Evolutionary conservation across 2,888 invertebrate species (phyloP).

Genomic region (Prionchulus punctatus): DNA sequence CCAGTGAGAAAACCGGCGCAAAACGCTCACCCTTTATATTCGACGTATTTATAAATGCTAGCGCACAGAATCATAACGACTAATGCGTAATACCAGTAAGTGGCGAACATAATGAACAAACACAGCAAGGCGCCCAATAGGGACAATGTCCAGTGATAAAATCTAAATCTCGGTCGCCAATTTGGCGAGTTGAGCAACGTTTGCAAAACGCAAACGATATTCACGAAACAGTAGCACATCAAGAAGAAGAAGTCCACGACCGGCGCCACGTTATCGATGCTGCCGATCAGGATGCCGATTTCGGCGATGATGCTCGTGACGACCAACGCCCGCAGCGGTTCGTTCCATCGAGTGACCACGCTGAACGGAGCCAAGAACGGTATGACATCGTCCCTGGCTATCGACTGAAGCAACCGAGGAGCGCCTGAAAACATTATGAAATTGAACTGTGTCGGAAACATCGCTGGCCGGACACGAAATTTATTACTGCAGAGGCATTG

Average conservation of each 20-base stretch:
- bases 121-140: slow-evolving; percentile 69
- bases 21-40: slow-evolving; percentile 69
- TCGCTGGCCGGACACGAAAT: slow-evolving; percentile 91
- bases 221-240: slow-evolving; percentile 99
- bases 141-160: slow-evolving; percentile 91
- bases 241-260: slow-evolving; percentile 59
- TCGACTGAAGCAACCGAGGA: slow-evolving; percentile 59
- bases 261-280: slow-evolving; percentile 90
- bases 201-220: slow-evolving; percentile 92
- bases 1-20: too few relatives aligned
- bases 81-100: slow-evolving; percentile 86
- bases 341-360: slow-evolving; percentile 77
- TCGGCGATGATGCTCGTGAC: slow-evolving; percentile 53
- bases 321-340: slow-evolving; percentile 82
- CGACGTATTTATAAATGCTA: slow-evolving; percentile 88
- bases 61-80: slow-evolving; percentile 84
- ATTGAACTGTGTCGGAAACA: slow-evolving; percentile 44
- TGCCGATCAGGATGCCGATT: slow-evolving; percentile 62
- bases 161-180: slow-evolving; percentile 94
- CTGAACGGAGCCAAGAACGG: slow-evolving; percentile 85
- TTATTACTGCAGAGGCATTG: slow-evolving; percentile 57
- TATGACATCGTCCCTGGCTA: slow-evolving; percentile 90
- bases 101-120: slow-evolving; percentile 95
- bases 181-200: slow-evolving; percentile 81
- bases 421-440: slow-evolving; percentile 29